Evolutionary conservation across 2,113 vertebrate genomes (phyloP).

Genomic region (Trochalopteron elliotii): DNA sequence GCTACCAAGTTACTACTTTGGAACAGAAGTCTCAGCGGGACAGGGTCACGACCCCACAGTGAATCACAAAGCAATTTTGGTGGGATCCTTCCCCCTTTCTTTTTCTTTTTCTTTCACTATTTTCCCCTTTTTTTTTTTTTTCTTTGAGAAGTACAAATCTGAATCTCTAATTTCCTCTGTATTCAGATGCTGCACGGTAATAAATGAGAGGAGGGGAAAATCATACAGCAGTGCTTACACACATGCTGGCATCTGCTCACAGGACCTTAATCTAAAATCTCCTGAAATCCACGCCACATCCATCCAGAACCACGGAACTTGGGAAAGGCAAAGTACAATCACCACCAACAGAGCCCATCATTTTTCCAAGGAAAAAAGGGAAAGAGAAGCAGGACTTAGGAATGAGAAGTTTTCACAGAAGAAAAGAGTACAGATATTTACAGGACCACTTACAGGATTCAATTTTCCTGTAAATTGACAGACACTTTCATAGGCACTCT

Average conservation of each 20-base stretch:
- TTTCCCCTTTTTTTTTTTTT: not conserved
- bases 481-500: not conserved
- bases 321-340: not conserved
- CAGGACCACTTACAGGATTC: not conserved
- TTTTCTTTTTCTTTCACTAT: not conserved
- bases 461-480: not conserved
- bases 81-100: slow-evolving; percentile 37
- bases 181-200: slow-evolving; percentile 20
- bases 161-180: slow-evolving; percentile 55
- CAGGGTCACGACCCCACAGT: slow-evolving; percentile 26
- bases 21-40: slow-evolving; percentile 47
- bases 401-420: not conserved
- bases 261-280: not conserved
- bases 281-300: not conserved
- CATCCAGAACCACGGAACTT: not conserved
- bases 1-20: slow-evolving; percentile 50
- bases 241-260: not conserved
- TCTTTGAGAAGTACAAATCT: slow-evolving; percentile 11
- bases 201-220: slow-evolving; percentile 9
- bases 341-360: not conserved
- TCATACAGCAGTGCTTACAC: not conserved
- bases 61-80: slow-evolving; percentile 65
- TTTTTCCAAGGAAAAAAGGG: not conserved
- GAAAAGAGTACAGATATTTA: not conserved
- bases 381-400: not conserved